Conservation (phyloP, 2,113 vertebrate species). For the Alligator sinensis region DNA sequence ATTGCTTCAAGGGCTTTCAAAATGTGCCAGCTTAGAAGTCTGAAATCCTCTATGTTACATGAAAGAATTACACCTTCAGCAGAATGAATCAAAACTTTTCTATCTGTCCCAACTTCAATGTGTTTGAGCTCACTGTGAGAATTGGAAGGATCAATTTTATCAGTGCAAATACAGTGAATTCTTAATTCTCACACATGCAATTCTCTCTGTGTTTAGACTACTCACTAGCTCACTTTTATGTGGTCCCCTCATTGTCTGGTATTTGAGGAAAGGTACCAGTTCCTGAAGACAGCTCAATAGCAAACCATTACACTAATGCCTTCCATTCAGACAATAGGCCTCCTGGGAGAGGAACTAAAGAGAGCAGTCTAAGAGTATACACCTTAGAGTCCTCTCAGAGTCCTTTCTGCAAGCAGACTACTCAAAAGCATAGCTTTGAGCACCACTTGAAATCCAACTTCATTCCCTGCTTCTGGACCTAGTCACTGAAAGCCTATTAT, state of each 20-base stretch:
- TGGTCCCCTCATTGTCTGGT: not conserved
- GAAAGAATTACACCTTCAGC: not conserved
- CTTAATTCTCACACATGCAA: not conserved
- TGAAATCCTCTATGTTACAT: not conserved
- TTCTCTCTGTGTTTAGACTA: not conserved
- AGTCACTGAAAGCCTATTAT: no score
- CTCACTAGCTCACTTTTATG: not conserved
- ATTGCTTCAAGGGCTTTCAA: not conserved
- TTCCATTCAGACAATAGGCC: no score
- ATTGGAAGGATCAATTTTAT: not conserved
- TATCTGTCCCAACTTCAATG: fast-evolving
- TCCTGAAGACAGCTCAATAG: no score
- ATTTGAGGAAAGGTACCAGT: not conserved
- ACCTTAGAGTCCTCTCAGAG: no score
- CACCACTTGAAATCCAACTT: no score
- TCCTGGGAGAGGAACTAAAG: no score
- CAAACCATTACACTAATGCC: no score
- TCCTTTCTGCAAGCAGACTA: no score
- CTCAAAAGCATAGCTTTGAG: no score
- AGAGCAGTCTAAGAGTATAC: no score
- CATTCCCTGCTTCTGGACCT: no score
- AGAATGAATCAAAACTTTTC: not conserved
- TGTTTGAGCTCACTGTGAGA: not conserved
- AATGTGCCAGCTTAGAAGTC: not conserved
- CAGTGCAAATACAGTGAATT: not conserved